Conservation (phyloP, 1,140 invertebrate genomes). For the Leptopilina clavipes region DNA sequence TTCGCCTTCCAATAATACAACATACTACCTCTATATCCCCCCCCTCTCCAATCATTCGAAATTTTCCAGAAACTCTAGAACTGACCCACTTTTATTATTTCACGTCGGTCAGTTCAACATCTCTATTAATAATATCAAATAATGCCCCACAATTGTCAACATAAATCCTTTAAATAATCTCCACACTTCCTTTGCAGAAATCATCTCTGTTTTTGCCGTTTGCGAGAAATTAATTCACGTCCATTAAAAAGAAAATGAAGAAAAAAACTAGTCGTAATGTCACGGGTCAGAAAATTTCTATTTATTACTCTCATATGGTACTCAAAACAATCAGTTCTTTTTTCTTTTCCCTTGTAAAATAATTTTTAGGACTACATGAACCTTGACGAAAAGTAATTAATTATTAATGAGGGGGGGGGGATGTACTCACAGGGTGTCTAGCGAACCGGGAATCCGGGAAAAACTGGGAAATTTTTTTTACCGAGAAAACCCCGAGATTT, state of each 20-base stretch:
- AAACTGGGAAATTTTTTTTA: no score
- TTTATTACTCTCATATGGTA: neutral
- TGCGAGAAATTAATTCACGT: neutral
- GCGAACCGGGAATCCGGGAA: no score
- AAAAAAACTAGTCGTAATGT: neutral
- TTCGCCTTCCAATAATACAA: slow-evolving; percentile 40
- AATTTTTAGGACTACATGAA: no score
- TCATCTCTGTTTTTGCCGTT: neutral
- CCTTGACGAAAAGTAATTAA: no score
- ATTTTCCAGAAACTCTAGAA: neutral
- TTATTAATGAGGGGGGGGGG: no score
- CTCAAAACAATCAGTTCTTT: neutral
- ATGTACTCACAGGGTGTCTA: no score
- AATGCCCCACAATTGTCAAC: neutral
- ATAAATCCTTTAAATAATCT: slow-evolving; percentile 20
- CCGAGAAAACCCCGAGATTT: no score
- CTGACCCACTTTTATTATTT: neutral
- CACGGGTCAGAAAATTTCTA: neutral
- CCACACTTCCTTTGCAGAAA: neutral
- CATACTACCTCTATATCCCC: neutral
- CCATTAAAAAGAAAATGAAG: neutral
- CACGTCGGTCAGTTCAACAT: neutral
- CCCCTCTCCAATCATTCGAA: neutral
- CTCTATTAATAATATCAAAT: neutral
- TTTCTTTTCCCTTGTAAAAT: neutral